A percentile compares a stretch with the other conserved stretches of the same genome.
Evolutionary conservation across 2,113 vertebrate genomes (phyloP).

Genomic region (Petroica traversi): DNA sequence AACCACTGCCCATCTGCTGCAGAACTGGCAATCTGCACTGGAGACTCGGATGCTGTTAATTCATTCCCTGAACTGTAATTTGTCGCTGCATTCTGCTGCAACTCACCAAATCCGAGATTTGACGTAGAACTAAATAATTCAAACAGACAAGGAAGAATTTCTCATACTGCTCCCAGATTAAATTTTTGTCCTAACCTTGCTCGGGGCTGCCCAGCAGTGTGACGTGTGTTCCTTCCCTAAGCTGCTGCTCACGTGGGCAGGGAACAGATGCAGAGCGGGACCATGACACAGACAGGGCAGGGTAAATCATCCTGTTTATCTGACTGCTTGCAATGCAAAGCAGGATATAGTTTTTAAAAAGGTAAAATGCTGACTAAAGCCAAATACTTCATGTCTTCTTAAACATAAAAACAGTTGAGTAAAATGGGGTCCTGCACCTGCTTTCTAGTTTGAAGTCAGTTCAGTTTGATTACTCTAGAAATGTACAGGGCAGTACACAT

Average conservation of each 20-base stretch:
- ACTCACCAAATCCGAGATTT: not conserved
- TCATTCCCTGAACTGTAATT: not conserved
- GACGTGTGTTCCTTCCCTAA: not conserved
- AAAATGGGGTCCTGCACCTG: not conserved
- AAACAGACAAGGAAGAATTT: not conserved
- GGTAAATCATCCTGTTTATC: not conserved
- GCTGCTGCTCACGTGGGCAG: not conserved
- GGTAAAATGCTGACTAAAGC: not conserved
- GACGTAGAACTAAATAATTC: not conserved
- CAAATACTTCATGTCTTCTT: not conserved
- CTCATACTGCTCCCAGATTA: not conserved
- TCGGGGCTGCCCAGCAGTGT: not conserved
- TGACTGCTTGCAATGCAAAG: not conserved
- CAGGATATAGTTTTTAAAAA: not conserved
- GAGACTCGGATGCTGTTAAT: accelerated
- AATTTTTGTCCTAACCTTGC: not conserved
- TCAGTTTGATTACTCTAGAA: not conserved
- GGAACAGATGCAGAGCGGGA: not conserved
- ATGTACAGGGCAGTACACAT: not conserved
- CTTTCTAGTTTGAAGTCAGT: not conserved
- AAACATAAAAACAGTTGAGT: not conserved
- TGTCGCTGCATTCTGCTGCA: not conserved
- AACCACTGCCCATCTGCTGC: not conserved
- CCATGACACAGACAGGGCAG: not conserved
- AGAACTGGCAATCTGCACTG: not conserved